Evolutionary conservation across 2,113 vertebrate genomes (phyloP), one percentile per base, ranked within the genome.

Genomic region (Otus sunia): DNA sequence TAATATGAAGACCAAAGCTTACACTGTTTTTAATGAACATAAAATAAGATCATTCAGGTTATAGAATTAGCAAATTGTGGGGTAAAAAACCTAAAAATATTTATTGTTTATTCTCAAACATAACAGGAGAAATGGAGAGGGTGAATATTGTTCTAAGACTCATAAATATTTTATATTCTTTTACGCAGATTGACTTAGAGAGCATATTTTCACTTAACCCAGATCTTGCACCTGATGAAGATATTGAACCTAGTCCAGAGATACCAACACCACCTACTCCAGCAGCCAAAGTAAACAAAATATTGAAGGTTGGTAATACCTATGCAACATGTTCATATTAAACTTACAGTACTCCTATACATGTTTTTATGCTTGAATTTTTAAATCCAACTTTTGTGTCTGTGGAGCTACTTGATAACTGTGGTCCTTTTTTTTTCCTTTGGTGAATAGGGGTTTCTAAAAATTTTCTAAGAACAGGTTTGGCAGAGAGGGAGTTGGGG

Each of bases 141-240:
- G 9, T 69, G n/a, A 84, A 41, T 96, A 30, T 81, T 85, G 45
- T 93, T 93, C 41, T 74, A 87, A 91, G 43, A 50, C 39, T 78
- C 34, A 39, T 36, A 53, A 76, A 71, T 60, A 2, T 82, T 69
- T 90, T 81, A 14, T 62, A 11, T 49, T 94, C 11, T 93, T 83
- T 84, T 74, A 80, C 81, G 96, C 97, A 99, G 99, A 99, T 99
- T 97, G 99, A 99, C 95, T 97, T 99, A 97, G 99, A 99, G 92
- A 99, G 99, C 96, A 98, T 99, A 97, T 99, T 99, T 97, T 98
- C 99, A 80, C 99, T 99, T 97, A 99, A 99, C 95, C 98, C 99
- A 73, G 99, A 99, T 81, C 97, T 99, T 83, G 98, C 97, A 76
- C 98, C 98, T 32, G 99, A 99, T 94, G 99, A 99, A 95, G 99